Percentiles rank a stretch among this genome's conserved stretches.
phyloP scores from a whole-genome alignment of 2,797 vertebrate species.

The Telmatherina bonti region DNA sequence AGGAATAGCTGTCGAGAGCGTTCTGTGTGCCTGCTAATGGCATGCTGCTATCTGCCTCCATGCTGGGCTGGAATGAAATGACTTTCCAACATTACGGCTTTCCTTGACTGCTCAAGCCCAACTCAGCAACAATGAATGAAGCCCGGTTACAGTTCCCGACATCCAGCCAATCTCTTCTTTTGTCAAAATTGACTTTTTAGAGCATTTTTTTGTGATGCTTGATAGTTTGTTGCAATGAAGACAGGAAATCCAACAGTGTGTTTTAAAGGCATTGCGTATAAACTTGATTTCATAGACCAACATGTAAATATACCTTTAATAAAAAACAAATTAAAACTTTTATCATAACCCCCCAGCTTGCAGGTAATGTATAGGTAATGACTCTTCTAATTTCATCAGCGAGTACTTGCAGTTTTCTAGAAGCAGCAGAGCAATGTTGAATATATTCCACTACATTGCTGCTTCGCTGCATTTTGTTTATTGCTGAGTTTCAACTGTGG shows the following conservation, averaged over 20 bases:
- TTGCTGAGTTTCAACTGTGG: conserved; percentile 33
- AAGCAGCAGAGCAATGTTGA: background rate
- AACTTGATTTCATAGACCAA: conserved; percentile 18
- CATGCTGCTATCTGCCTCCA: conserved; percentile 67
- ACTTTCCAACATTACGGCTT: conserved; percentile 62
- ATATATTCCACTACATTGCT: conserved; percentile 18
- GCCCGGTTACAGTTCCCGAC: conserved; percentile 26
- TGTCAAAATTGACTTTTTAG: conserved; percentile 45
- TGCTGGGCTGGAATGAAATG: conserved; percentile 62
- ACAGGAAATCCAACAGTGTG: background rate
- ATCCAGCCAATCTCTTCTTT: conserved; percentile 44
- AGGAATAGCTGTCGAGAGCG: conserved; percentile 65
- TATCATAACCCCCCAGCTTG: conserved; percentile 9
- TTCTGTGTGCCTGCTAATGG: conserved; percentile 67
- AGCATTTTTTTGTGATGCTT: conserved; percentile 39
- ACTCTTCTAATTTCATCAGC: conserved; percentile 36
- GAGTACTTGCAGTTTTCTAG: conserved; percentile 1
- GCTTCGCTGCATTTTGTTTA: conserved; percentile 37
- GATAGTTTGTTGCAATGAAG: background rate
- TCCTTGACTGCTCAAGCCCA: conserved; percentile 70
- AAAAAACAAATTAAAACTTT: conserved; percentile 4
- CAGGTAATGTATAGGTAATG: conserved; percentile 8
- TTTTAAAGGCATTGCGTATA: background rate
- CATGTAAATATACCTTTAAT: conserved; percentile 15
- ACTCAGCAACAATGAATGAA: conserved; percentile 54